Conservation (phyloP, 2,888 invertebrate species). For the Chaetoderma sp. region DNA sequence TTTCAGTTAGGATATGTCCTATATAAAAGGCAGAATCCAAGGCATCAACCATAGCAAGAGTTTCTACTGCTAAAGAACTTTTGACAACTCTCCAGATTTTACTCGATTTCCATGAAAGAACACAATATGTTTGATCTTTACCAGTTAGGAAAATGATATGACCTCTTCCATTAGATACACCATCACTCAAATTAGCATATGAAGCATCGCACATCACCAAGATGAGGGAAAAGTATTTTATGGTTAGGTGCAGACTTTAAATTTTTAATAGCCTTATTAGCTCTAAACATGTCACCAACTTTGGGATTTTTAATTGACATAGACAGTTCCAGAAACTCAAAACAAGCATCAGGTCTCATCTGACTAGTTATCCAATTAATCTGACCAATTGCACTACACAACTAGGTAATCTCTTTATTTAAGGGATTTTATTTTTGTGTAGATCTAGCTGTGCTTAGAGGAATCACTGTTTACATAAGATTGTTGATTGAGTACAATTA, state of each 20-base stretch:
- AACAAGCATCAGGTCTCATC: conserved; percentile 7
- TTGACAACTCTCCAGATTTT: conserved; percentile 33
- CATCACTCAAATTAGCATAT: conserved; percentile 34
- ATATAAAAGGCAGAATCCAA: conserved; percentile 30
- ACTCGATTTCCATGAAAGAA: conserved; percentile 26
- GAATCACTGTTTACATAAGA: background rate
- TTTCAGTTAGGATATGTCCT: conserved; percentile 25
- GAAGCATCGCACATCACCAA: conserved; percentile 30
- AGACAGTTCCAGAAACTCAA: conserved; percentile 7
- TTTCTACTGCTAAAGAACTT: conserved; percentile 36
- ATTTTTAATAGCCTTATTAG: background rate
- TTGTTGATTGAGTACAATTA: conserved; percentile 24
- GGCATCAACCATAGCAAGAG: conserved; percentile 29
- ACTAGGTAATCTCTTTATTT: background rate
- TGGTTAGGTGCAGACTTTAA: background rate
- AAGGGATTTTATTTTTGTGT: background rate
- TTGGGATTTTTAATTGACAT: background rate
- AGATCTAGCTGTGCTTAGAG: background rate
- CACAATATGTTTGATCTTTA: conserved; percentile 15
- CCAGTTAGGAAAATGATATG: conserved; percentile 25
- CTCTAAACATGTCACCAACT: conserved; percentile 1
- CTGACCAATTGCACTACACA: background rate
- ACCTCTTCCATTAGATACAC: conserved; percentile 26
- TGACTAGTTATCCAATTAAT: conserved; percentile 9
- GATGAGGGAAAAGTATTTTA: background rate